A percentile compares a stretch with the other conserved stretches of the same genome.
Conservation (phyloP, 2,113 vertebrate genomes). For the Numida meleagris region DNA sequence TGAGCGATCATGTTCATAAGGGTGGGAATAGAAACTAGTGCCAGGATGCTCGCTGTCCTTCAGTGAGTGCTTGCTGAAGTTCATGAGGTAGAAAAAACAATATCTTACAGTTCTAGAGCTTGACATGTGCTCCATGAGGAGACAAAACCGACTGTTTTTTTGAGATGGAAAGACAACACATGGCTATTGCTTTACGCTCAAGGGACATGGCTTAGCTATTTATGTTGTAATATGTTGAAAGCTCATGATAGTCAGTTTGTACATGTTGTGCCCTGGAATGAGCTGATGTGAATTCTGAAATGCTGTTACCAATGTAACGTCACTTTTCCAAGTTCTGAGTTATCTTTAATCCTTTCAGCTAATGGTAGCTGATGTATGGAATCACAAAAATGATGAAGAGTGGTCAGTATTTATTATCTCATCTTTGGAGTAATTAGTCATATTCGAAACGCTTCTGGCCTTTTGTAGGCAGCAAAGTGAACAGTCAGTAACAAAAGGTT, state of each 20-base stretch:
- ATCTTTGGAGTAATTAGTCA: background rate
- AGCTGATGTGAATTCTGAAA: background rate
- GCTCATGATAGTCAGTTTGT: background rate
- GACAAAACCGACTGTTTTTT: background rate
- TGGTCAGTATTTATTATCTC: background rate
- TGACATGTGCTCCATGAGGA: accelerated
- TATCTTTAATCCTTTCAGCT: background rate
- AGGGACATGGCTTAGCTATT: background rate
- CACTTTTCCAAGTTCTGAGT: background rate
- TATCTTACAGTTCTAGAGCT: background rate
- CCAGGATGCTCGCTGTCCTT: background rate
- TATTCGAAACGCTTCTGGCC: background rate
- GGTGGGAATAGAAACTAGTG: background rate
- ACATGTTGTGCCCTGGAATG: background rate
- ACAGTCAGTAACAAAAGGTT: background rate
- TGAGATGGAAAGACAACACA: background rate
- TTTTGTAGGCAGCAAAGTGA: background rate
- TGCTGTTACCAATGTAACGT: background rate
- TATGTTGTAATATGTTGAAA: background rate
- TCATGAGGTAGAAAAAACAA: background rate
- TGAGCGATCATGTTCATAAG: background rate
- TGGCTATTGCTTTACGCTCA: background rate
- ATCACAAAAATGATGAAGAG: background rate
- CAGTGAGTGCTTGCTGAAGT: background rate
- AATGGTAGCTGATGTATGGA: background rate